Base-by-base conservation (phyloP, 2,113 vertebrate species). In the Syrmaticus mikado region DNA sequence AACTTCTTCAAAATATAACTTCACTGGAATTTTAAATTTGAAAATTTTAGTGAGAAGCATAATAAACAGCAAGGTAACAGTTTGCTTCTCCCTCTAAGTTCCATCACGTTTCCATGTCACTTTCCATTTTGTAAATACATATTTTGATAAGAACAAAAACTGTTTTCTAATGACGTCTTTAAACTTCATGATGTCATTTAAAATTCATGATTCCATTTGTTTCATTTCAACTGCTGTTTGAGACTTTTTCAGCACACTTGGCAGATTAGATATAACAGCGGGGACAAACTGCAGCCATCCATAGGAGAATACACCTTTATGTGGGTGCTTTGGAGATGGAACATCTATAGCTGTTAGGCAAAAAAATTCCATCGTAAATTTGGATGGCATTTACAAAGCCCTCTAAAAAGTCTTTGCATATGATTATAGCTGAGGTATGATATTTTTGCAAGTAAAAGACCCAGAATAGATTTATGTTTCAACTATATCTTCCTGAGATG, bases 341-440 rank as follows among this genome's bases (percentile, higher is more conserved):
- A 95, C 94, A 94, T 94, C 84, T 90, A 93, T 95, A 94, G 93
- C 92, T 94, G 76, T 90, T 91, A 96, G 92, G 95, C 95, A 97
- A 95, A 97, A 53, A 95, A 94, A 93, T 91, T 87, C 97, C 95
- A 96, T 93, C 94, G 90, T 97, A 97, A 96, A 97, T 97, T 96
- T 95, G 95, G 96, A 97, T 94, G 94, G 90, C 95, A 97, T 97
- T 97, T 96, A 93, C 89, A 96, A 96, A 96, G 93, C 87, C 91
- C 91, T 96, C 91, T 94, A 94, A 95, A 96, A 97, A 97, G 93
- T 94, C 94, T 96, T 94, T 96, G 94, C 96, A 96, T 97, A 94
- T 95, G 90, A 97, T 96, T 96, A 94, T 89, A 94, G 94, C 91
- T 95, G 91, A 96, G 93, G 89, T 93, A 97, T 89, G 93, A 90